These are phyloP conservation scores for Lycopodina hypogea DNA, from an alignment of 37 sponge, comb jelly and placozoan genomes.

Conservation along the genomic window DNA sequence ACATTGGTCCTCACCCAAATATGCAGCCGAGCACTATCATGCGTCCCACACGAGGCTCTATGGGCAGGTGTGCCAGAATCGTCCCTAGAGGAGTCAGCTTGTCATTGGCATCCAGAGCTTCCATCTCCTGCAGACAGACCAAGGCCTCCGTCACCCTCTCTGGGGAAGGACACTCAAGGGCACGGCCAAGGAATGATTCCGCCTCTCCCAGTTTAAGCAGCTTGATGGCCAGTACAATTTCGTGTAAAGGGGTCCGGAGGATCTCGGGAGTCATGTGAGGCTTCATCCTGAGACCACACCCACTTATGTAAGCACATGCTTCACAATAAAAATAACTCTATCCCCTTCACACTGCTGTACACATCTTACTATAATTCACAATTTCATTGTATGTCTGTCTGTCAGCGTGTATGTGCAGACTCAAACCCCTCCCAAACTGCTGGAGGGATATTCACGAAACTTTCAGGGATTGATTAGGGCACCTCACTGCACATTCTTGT, in stretches of 20 bases:
- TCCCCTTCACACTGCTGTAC: too few relatives aligned
- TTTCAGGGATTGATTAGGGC: too few relatives aligned
- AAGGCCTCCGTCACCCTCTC: constrained; percentile 62
- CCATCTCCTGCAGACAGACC: constrained; percentile 62
- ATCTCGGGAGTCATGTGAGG: constrained; percentile 81
- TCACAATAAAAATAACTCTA: background rate
- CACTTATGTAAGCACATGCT: too few relatives aligned
- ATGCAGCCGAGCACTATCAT: constrained; percentile 54
- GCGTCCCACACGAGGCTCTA: constrained; percentile 70
- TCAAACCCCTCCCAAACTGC: too few relatives aligned
- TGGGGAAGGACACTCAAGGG: constrained; percentile 63
- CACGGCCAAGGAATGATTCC: constrained; percentile 45
- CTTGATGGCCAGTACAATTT: constrained; percentile 70
- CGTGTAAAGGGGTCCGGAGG: constrained; percentile 74
- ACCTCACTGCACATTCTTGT: too few relatives aligned
- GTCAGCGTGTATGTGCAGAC: too few relatives aligned
- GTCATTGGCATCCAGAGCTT: constrained; percentile 57
- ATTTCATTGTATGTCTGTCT: too few relatives aligned
- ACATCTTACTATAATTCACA: too few relatives aligned
- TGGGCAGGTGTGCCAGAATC: constrained; percentile 68
- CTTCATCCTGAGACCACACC: constrained; percentile 34
- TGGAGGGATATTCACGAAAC: too few relatives aligned
- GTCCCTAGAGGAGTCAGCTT: constrained; percentile 63
- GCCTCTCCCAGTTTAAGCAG: constrained; percentile 71
- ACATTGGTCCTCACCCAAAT: constrained; percentile 37